These are phyloP conservation scores for Rhodinocichla rosea DNA, from an alignment of 2,113 vertebrate genomes.

Conservation along the genomic window DNA sequence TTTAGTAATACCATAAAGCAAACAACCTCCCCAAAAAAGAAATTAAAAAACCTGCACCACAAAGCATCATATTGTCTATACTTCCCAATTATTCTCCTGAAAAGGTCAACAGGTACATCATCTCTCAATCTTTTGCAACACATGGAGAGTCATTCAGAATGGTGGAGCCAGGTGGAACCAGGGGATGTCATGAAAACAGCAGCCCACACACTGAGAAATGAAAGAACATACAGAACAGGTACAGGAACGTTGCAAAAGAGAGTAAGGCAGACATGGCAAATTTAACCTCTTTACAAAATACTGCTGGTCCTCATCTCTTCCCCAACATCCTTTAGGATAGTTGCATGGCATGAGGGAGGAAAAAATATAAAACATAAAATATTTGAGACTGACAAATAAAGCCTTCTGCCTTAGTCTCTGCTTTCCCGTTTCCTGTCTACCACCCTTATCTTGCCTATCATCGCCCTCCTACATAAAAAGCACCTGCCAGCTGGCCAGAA, in stretches of 20 bases:
- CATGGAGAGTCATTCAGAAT: not conserved
- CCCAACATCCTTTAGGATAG: not conserved
- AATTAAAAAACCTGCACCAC: not conserved
- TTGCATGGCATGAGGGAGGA: not conserved
- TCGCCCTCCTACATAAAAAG: not conserved
- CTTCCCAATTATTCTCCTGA: not conserved
- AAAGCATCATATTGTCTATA: not conserved
- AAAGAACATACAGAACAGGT: not conserved
- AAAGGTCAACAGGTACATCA: not conserved
- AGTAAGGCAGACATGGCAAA: not conserved
- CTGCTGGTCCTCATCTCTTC: not conserved
- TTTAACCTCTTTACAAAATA: not conserved
- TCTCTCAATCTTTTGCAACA: not conserved
- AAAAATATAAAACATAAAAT: not conserved
- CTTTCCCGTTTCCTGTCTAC: not conserved
- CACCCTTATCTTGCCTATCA: not conserved
- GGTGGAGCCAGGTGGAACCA: not conserved
- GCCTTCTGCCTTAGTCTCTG: not conserved
- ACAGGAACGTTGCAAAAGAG: not conserved
- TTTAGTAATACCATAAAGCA: not conserved
- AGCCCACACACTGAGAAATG: not conserved
- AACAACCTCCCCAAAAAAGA: not conserved
- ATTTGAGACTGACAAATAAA: not conserved
- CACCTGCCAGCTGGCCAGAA: not conserved
- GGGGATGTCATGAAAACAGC: not conserved